Percentiles rank a stretch among this genome's conserved stretches.
phyloP scores from a whole-genome alignment of 2,113 vertebrate species.

The Corythaeola cristata region DNA sequence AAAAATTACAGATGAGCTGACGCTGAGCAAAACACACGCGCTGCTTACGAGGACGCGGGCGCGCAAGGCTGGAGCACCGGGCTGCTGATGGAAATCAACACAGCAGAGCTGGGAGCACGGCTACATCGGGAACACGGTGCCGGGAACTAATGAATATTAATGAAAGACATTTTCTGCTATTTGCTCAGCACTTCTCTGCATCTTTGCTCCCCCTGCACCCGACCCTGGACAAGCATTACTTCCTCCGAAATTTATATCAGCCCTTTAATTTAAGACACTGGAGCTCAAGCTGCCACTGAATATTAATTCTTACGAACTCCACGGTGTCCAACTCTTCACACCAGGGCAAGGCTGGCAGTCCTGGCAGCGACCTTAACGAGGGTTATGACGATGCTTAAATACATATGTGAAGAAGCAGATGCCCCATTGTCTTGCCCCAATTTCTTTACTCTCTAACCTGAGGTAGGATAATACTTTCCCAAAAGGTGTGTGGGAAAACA shows the following conservation, averaged over 20 bases:
- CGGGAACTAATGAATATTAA: constrained; percentile 35
- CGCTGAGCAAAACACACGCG: not conserved
- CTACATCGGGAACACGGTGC: not conserved
- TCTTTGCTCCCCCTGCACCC: constrained; percentile 4
- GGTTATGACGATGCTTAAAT: not conserved
- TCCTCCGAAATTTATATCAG: constrained; percentile 17
- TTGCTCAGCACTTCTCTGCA: constrained; percentile 24
- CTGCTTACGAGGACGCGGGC: not conserved
- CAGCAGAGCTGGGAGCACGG: not conserved
- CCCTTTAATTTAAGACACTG: not conserved
- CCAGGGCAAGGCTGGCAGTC: not conserved
- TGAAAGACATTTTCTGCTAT: constrained; percentile 47
- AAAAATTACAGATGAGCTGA: not conserved
- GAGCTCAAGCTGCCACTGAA: not conserved
- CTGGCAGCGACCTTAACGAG: not conserved
- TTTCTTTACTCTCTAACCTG: not conserved
- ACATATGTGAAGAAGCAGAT: fast-evolving
- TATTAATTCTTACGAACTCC: not conserved
- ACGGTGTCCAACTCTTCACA: not conserved
- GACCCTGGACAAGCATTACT: not conserved
- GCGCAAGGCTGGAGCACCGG: not conserved
- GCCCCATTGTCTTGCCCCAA: not conserved
- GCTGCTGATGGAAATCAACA: not conserved
- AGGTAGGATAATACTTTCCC: not conserved
- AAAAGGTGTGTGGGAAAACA: fast-evolving